phyloP scores from a whole-genome alignment of 2,797 vertebrate genomes.

The Bufotes viridis region DNA sequence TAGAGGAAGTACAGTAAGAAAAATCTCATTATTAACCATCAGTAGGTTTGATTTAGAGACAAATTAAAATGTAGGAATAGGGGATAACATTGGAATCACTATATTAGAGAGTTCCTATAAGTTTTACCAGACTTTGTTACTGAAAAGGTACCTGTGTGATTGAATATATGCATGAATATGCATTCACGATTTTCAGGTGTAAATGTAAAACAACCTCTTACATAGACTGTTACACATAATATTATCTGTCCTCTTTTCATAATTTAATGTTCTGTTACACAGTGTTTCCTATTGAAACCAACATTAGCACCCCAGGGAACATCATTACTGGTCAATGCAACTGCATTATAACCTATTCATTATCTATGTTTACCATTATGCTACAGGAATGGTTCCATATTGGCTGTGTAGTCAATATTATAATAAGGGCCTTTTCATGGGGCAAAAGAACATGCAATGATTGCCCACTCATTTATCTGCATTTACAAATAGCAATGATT shows the following conservation, averaged over 20 bases:
- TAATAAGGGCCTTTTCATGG: background rate
- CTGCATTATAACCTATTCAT: background rate
- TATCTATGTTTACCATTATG: background rate
- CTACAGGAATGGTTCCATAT: background rate
- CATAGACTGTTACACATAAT: background rate
- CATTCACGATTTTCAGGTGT: background rate
- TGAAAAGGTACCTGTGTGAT: background rate
- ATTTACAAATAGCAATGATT: no score
- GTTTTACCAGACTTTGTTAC: background rate
- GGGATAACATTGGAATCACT: background rate
- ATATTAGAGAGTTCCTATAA: background rate
- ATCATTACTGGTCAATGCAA: background rate
- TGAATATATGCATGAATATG: background rate
- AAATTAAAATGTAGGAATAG: background rate
- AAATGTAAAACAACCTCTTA: background rate
- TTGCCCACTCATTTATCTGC: no score
- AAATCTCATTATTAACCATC: constrained; percentile 10
- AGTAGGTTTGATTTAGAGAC: background rate
- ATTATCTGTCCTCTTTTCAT: background rate
- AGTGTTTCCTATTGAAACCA: background rate
- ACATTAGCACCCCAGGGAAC: background rate
- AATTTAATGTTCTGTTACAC: background rate
- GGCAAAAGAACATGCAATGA: no score
- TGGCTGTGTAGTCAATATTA: background rate
- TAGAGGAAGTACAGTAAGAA: background rate